These are phyloP conservation scores for Rhimphoctona megacephalus DNA, from an alignment of 2,888 invertebrate genomes.

Conservation along the genomic window DNA sequence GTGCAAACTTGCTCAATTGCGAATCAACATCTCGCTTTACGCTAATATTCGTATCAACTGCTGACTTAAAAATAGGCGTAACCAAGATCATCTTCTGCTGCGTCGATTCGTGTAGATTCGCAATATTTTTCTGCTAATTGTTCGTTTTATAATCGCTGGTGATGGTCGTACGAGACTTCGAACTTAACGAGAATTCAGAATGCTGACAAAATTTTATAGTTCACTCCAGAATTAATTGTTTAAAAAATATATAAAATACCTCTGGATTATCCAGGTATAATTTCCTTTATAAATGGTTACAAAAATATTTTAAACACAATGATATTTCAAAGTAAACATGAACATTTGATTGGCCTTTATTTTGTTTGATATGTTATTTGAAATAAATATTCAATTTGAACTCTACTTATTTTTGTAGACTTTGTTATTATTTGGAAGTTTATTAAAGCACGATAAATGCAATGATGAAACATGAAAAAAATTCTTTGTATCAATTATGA, in stretches of 20 bases:
- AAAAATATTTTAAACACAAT: background rate
- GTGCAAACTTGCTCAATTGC: constrained; percentile 68
- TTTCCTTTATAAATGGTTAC: background rate
- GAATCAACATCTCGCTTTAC: constrained; percentile 39
- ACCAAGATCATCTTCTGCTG: background rate
- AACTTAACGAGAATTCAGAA: background rate
- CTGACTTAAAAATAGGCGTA: background rate
- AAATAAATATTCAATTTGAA: background rate
- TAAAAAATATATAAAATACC: background rate
- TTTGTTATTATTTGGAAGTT: background rate
- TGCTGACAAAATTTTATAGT: background rate
- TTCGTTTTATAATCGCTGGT: background rate
- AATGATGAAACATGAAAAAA: background rate
- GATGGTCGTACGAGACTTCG: background rate
- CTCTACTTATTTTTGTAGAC: background rate
- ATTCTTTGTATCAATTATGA: background rate
- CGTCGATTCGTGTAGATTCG: too few relatives aligned
- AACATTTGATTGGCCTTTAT: background rate
- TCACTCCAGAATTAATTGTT: background rate
- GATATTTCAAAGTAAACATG: background rate
- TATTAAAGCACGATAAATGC: background rate
- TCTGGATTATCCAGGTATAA: too few relatives aligned
- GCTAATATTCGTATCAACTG: background rate
- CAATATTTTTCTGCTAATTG: background rate
- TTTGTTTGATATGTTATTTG: background rate